Base-by-base conservation (phyloP, 1,140 invertebrate species). In the Drosophila nikananu region DNA sequence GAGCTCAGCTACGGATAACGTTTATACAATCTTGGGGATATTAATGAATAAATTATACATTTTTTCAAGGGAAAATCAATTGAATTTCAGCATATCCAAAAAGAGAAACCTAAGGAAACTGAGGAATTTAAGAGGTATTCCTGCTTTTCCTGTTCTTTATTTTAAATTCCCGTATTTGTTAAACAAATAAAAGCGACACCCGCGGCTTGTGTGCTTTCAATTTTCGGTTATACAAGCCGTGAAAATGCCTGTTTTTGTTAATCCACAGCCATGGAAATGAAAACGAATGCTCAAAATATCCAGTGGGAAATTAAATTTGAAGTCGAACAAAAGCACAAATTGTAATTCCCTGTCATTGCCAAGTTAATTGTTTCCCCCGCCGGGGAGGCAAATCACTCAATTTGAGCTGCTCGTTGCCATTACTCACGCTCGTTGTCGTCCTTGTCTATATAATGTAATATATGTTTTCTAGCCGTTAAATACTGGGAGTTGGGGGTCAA, bases 181-280 rank as follows among this genome's bases (percentile, higher is more conserved):
- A 51, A 54, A 65, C 17, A 66, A 76, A 61, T 76, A 39, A 37
- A 54, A 58, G 39, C 64, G 62, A 30, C 30, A 10, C 52, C 61
- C n/a, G 13, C 42, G 67, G 77, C 77, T 78, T 86, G 82, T 84
- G 73, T 81, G 82, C 77, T 84, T 84, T 86, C 63, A 70, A 86
- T 84, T 86, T 84, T 48, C 10, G 30, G 57, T 66, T 49, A 67
- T 83, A 62, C 51, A 35, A 64, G 70, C 64, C 23, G 39, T 25
- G 17, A 35, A 49, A 17, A 49, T 1, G 49, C 25, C 35, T 27
- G 35, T 41, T 37, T 37, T 60, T 54, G 54, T 59, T 51, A 55
- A 67, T 57, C 57, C 58, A 25, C 70, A 25, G 37, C 17, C 59
- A 5, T 8, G 27, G 15, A 72, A 72, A 68, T 71, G 51, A 42